Conservation (phyloP, 2,888 invertebrate species). For the Eustalomyia histrio region DNA sequence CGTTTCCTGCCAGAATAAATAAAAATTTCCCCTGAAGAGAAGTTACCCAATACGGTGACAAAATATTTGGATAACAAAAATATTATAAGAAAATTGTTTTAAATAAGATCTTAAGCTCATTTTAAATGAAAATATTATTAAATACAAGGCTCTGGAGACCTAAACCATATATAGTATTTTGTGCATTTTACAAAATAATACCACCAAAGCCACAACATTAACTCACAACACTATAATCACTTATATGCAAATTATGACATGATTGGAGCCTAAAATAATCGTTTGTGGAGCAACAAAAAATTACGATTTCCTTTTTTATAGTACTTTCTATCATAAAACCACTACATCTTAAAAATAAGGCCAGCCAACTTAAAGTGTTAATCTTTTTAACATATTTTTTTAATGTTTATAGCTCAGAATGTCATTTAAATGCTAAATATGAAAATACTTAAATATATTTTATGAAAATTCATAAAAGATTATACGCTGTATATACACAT, state of each 20-base stretch:
- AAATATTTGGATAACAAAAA: no score
- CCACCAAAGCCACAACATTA: neutral
- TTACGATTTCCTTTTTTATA: conserved; percentile 49
- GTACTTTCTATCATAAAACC: conserved; percentile 22
- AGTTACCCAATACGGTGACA: no score
- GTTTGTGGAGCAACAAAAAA: conserved; percentile 45
- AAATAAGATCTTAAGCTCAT: no score
- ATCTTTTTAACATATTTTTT: conserved; percentile 30
- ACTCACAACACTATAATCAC: neutral
- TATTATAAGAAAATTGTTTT: no score
- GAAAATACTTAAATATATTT: conserved; percentile 22
- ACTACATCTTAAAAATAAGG: conserved; percentile 47
- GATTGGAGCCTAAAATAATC: conserved; percentile 48
- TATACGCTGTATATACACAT: neutral
- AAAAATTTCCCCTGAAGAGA: no score
- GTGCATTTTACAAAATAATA: neutral
- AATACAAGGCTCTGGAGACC: no score
- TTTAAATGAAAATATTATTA: no score
- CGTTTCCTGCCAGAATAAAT: no score
- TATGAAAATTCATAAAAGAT: conserved; percentile 30
- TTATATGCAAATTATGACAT: conserved; percentile 48
- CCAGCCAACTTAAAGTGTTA: conserved; percentile 38
- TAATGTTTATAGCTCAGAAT: conserved; percentile 53
- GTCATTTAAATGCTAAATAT: conserved; percentile 52
- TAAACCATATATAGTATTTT: no score